Evolutionary conservation across 1,140 invertebrate genomes (phyloP).

Genomic region (Trichoplusia ni): DNA sequence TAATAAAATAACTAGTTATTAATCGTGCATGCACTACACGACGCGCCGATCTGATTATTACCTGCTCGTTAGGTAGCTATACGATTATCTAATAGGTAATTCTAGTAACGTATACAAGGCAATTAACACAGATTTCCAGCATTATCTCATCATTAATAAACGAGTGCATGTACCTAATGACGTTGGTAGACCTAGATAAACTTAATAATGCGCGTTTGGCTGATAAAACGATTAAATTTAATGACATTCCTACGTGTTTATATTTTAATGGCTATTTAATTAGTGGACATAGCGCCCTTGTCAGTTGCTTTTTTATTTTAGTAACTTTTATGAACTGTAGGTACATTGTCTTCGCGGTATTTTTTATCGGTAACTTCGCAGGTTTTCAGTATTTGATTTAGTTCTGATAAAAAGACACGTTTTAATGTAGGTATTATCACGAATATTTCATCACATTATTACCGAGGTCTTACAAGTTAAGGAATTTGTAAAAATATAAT

Average conservation of each 20-base stretch:
- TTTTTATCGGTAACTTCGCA: no score
- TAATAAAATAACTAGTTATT: constrained; percentile 35
- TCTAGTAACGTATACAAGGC: background rate
- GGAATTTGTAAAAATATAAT: no score
- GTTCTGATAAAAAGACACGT: no score
- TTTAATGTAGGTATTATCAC: no score
- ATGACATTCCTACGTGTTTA: background rate
- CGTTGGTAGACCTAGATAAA: background rate
- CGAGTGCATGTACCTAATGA: constrained; percentile 1
- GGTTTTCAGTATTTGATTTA: no score
- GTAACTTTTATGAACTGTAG: no score
- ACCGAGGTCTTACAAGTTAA: no score
- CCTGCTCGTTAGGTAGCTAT: constrained; percentile 15
- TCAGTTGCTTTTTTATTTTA: no score
- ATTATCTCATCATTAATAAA: constrained; percentile 9
- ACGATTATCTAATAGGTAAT: constrained; percentile 30
- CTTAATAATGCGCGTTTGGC: background rate
- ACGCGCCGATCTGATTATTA: constrained; percentile 9
- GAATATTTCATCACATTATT: no score
- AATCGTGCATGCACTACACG: constrained; percentile 12
- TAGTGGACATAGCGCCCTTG: no score
- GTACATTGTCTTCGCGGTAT: no score
- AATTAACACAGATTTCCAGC: constrained; percentile 38
- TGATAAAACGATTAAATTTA: background rate
- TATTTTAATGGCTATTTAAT: no score